Evolutionary conservation across 1,140 invertebrate genomes (phyloP), one percentile per base, ranked within the genome.

Genomic region (Steinernema feltiae): DNA sequence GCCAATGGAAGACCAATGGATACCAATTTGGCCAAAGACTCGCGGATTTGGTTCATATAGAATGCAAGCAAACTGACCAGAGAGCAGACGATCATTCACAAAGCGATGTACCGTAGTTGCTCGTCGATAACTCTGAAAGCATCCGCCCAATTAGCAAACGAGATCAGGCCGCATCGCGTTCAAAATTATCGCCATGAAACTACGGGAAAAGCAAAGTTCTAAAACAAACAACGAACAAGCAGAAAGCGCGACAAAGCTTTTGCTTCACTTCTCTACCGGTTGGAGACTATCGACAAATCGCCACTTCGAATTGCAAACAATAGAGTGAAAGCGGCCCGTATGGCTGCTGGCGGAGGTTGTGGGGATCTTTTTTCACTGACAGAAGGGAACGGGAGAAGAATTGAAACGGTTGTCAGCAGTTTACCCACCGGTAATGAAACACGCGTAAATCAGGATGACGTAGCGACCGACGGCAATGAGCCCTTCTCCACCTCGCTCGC

Each of bases 41-140:
- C n/a, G n/a, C n/a, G n/a, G n/a, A n/a, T n/a, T n/a, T n/a, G n/a
- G n/a, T n/a, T n/a, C n/a, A n/a, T n/a, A 18, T 41, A 41, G 35
- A 41, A 15, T 63, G 15, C n/a, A n/a, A n/a, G n/a, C n/a, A 63
- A 63, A 63, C 53, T 63, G 24, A 63, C 53, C 53, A 63, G 53
- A 63, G 53, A 3, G 24, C 3, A 3, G 53, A 21, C 24, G 53
- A 17, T 21, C 53, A 63, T 63, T 63, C 53, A 21, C 12, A 21
- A 46, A 7, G 24, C 7, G 24, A 63, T 15, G 53, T n/a, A 63
- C 53, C 7, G 24, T 27, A 27, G 53, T n/a, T 12, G 41, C 41
- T 46, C 41, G 41, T 7, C n/a, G n/a, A 46, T n/a, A n/a, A 27
- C 15, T 63, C 53, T 63, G 53, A 63, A 63, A 63, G 7, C 41